Base-by-base conservation (phyloP, 2,888 invertebrate genomes). In the Hemaris fuciformis region DNA sequence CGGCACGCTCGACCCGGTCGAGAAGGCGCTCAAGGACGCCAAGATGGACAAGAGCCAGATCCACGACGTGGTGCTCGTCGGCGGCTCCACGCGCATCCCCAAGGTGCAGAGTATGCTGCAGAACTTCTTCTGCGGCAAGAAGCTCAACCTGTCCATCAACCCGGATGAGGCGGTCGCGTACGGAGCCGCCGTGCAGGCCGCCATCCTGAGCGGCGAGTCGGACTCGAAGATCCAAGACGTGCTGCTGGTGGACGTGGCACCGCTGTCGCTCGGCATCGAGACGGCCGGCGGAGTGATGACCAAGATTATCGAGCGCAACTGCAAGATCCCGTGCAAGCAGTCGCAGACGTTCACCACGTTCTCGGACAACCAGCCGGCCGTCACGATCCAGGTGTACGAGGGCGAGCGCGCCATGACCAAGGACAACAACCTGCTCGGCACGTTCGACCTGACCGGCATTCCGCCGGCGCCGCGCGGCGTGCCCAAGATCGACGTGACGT, bases 161-260 rank as follows among this genome's bases (percentile, higher is more conserved):
- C 96, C 96, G 0, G 96, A 97, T 72, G 96, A 97, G 79, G 96
- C 96, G 0, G 96, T 97, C 2, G 96, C 96, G 0, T 96, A 96
- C 76, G 96, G 96, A 18, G 96, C 96, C 0, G 96, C 96, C 0
- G 94, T 96, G 0, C 96, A 96, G 78, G 96, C 96, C 0, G 96
- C 96, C 3, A 95, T 96, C 70, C 84, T 96, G 48, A 94, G 94
- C 73, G 95, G 95, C 0, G 94, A 96, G 94, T 94, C 94, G 3
- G 95, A 96, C 77, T 91, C 94, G 3, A 94, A 93, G 85, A 96
- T 97, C 70, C 96, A 96, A 80, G 97, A 95, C 67, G 89, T 93
- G 77, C 60, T 90, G 82, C 94, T 71, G 15, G 93, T 95, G 6
- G 95, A 95, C 70, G 94, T 94, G 22, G 90, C 94, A 4, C 94